These are phyloP conservation scores for Gymnoscopelus braueri DNA, from an alignment of 2,797 vertebrate genomes.

Conservation along the genomic window DNA sequence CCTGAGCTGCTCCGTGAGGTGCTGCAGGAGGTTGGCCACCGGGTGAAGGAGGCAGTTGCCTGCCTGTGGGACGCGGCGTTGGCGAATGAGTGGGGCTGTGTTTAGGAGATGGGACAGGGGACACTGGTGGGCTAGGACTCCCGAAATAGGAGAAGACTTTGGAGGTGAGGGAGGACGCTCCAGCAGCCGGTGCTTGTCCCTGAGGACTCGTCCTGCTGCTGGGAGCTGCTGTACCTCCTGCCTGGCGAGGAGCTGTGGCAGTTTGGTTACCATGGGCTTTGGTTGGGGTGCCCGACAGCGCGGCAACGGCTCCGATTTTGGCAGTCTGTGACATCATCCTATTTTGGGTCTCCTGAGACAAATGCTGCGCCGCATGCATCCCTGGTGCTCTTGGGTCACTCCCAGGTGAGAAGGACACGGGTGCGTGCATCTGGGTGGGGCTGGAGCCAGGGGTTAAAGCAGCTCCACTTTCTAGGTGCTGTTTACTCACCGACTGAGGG, in stretches of 20 bases:
- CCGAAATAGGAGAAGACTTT: conserved; percentile 90
- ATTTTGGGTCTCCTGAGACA: conserved; percentile 93
- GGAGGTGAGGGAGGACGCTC: conserved; percentile 73
- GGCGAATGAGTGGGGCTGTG: conserved; percentile 87
- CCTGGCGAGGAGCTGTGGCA: conserved; percentile 69
- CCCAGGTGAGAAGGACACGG: conserved; percentile 88
- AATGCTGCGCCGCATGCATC: conserved; percentile 92
- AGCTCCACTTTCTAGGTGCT: conserved; percentile 87
- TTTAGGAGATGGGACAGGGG: conserved; percentile 87
- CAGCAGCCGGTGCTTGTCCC: conserved; percentile 71
- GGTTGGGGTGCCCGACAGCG: conserved; percentile 65
- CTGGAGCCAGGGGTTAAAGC: conserved; percentile 95
- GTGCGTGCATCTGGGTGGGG: conserved; percentile 92
- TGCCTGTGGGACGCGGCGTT: conserved; percentile 47
- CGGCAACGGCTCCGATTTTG: conserved; percentile 81
- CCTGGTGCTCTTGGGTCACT: conserved; percentile 85
- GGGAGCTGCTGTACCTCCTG: conserved; percentile 61
- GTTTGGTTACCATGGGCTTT: conserved; percentile 72
- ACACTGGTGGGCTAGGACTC: conserved; percentile 89
- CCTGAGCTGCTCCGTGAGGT: conserved; percentile 88
- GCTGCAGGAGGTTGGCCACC: conserved; percentile 74
- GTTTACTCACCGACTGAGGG: conserved; percentile 79
- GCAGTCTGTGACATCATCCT: conserved; percentile 86
- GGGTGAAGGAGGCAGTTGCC: conserved; percentile 73
- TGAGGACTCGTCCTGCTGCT: conserved; percentile 67